These are phyloP conservation scores for Catocala sponsa DNA, from an alignment of 2,888 invertebrate genomes.

Conservation along the genomic window DNA sequence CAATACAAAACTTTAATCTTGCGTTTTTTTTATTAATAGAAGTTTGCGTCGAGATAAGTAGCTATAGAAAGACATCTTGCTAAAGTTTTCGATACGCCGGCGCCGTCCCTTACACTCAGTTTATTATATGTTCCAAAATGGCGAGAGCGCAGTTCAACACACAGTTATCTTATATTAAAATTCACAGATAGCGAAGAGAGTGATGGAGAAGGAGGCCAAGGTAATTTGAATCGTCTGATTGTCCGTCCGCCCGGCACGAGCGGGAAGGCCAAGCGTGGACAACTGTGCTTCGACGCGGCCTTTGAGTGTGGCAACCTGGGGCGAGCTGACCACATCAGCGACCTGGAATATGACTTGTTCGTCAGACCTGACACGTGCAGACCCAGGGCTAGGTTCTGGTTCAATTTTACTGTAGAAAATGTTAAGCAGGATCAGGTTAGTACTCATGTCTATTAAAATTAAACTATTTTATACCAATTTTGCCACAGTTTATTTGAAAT, in stretches of 20 bases:
- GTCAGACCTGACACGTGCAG: constrained; percentile 98
- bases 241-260: constrained; percentile 97
- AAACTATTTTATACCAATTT: too few species aligned
- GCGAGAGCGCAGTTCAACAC: too few species aligned
- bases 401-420: constrained; percentile 99
- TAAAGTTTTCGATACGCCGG: too few species aligned
- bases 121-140: too few species aligned
- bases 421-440: constrained; percentile 95
- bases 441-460: constrained; percentile 8
- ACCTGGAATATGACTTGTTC: constrained; percentile 98
- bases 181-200: constrained; percentile 95
- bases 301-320: constrained; percentile 99
- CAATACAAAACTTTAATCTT: too few species aligned
- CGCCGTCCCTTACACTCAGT: too few species aligned
- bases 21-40: too few species aligned
- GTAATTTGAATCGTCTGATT: constrained; percentile 96
- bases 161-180: too few species aligned
- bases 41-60: too few species aligned
- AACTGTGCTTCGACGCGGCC: constrained; percentile 98
- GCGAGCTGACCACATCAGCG: constrained; percentile 97
- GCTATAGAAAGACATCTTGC: too few species aligned
- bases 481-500: too few species aligned
- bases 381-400: constrained; percentile 97
- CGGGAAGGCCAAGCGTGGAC: constrained; percentile 98
- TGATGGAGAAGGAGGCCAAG: constrained; percentile 97